phyloP scores from a whole-genome alignment of 2,888 invertebrate genomes.

The Mesodorylaimus sp. region DNA sequence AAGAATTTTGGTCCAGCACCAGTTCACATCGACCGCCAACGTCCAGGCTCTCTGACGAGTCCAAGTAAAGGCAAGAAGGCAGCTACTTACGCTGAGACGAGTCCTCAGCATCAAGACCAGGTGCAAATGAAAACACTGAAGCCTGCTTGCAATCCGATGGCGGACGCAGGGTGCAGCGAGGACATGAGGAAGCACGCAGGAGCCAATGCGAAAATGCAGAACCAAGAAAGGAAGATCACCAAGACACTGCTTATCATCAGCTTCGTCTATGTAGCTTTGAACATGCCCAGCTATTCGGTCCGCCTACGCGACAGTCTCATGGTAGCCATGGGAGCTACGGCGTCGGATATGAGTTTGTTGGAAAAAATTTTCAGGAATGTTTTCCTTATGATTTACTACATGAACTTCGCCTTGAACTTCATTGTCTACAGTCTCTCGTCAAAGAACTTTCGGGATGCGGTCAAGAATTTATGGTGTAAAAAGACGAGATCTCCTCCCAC shows the following conservation, averaged over 20 bases:
- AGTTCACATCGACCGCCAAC: too few relatives aligned
- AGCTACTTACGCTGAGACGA: too few relatives aligned
- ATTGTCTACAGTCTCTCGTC: slow-evolving; percentile 50
- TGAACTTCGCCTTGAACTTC: slow-evolving; percentile 66
- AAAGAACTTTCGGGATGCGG: slow-evolving; percentile 22
- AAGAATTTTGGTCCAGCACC: too few relatives aligned
- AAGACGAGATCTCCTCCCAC: too few relatives aligned
- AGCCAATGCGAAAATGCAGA: too few relatives aligned
- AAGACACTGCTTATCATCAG: slow-evolving; percentile 22
- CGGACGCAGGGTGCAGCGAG: neutral
- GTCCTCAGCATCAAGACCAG: too few relatives aligned
- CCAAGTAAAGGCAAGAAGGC: too few relatives aligned
- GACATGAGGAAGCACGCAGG: too few relatives aligned
- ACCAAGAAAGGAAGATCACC: slow-evolving; percentile 13
- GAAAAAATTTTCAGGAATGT: slow-evolving; percentile 33
- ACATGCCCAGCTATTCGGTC: slow-evolving; percentile 26
- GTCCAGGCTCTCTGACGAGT: too few relatives aligned
- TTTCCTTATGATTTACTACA: slow-evolving; percentile 51
- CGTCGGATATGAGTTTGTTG: slow-evolving; percentile 15
- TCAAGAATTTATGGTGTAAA: too few relatives aligned
- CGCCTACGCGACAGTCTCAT: slow-evolving; percentile 20
- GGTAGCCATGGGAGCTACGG: slow-evolving; percentile 15
- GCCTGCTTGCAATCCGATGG: neutral
- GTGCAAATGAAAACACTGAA: too few relatives aligned
- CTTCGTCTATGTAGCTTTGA: slow-evolving; percentile 22